Conservation (phyloP, 2,113 vertebrate genomes). For the Pseudorasbora parva region DNA sequence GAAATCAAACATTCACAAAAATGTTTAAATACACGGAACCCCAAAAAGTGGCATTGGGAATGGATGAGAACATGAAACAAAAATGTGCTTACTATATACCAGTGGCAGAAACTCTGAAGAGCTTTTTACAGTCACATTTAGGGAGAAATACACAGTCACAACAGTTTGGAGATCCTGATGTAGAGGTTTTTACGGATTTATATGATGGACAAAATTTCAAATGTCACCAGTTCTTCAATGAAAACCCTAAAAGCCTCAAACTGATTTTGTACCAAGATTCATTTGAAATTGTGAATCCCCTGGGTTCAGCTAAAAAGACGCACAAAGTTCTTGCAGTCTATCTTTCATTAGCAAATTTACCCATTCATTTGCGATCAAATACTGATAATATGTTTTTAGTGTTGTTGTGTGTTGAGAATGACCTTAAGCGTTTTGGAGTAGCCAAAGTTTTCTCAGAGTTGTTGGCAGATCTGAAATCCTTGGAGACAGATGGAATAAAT, state of each 20-base stretch:
- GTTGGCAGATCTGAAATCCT: slow-evolving; percentile 49
- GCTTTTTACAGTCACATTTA: slow-evolving; percentile 45
- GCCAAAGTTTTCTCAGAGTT: slow-evolving; percentile 50
- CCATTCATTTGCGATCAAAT: slow-evolving; percentile 42
- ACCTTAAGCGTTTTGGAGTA: slow-evolving; percentile 49
- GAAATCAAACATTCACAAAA: slow-evolving; percentile 53
- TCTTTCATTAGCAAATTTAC: slow-evolving; percentile 46
- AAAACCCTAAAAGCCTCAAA: slow-evolving; percentile 54
- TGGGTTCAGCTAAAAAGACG: slow-evolving; percentile 31
- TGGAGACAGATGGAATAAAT: slow-evolving; percentile 51
- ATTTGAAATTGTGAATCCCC: slow-evolving; percentile 41
- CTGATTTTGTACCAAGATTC: slow-evolving; percentile 50
- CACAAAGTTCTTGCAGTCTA: slow-evolving; percentile 47
- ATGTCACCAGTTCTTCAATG: slow-evolving; percentile 43
- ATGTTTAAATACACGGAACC: slow-evolving; percentile 57
- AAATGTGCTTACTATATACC: slow-evolving; percentile 38
- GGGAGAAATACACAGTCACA: slow-evolving; percentile 43
- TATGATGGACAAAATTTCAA: slow-evolving; percentile 49
- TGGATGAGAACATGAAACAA: slow-evolving; percentile 48
- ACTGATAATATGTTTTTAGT: slow-evolving; percentile 47
- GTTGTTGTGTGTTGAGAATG: slow-evolving; percentile 51
- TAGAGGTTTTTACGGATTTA: slow-evolving; percentile 41
- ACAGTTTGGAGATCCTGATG: slow-evolving; percentile 36
- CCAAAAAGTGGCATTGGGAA: slow-evolving; percentile 54
- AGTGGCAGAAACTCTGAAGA: slow-evolving; percentile 47